Percentiles rank a stretch among this genome's conserved stretches.
Conservation (phyloP, 2,888 invertebrate species). For the Eupithecia exiguata region DNA sequence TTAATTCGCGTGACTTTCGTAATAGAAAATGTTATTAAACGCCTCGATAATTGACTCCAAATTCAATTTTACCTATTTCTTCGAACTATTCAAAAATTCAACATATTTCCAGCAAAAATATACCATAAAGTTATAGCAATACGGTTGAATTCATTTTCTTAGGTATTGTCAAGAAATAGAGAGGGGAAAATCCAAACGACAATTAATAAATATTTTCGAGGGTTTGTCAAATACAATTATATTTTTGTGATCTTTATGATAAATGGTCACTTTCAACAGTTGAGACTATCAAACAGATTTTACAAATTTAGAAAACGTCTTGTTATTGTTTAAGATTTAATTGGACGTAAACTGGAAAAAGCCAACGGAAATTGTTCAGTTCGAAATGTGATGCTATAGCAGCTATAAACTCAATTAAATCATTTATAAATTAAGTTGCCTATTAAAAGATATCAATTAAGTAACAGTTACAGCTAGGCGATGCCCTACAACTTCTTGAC, state of each 20-base stretch:
- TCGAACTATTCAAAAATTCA: conserved; percentile 17
- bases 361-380: neutral
- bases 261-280: conserved; percentile 34
- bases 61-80: conserved; percentile 27
- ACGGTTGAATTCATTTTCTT: conserved; percentile 23
- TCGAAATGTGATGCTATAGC: neutral
- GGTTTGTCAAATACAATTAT: conserved; percentile 46
- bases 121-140: neutral
- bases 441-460: too few species aligned
- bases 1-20: conserved; percentile 26
- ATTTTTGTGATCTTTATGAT: conserved; percentile 35
- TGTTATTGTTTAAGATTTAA: neutral
- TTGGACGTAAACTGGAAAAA: neutral
- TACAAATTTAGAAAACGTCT: neutral
- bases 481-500: too few species aligned
- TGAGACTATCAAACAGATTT: neutral
- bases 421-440: too few species aligned
- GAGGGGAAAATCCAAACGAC: conserved; percentile 33
- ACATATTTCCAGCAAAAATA: neutral
- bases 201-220: conserved; percentile 48
- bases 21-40: conserved; percentile 41
- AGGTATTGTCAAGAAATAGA: neutral
- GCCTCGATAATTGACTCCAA: conserved; percentile 34
- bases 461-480: too few species aligned
- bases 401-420: neutral